Base-by-base conservation (phyloP, 2,113 vertebrate species). In the Perca flavescens region DNA sequence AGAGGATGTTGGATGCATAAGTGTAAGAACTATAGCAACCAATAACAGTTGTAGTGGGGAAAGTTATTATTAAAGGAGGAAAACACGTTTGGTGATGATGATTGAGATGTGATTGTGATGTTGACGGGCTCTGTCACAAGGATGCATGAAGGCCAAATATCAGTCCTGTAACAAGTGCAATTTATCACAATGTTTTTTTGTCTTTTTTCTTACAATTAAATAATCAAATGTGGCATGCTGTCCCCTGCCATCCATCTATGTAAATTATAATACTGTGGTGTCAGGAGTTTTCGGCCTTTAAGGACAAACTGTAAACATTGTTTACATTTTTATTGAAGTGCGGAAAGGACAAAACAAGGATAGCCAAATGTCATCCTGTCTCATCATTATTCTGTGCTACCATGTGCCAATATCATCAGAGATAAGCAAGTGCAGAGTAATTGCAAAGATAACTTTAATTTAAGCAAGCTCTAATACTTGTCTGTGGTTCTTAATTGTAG, bases 401-500 rank as follows among this genome's bases (percentile, higher is more conserved):
- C 66, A 63, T 87, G 82, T 89, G 87, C 84, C 86, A 87, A 92
- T 85, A 87, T 85, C 85, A 89, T 90, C 85, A 78, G 54, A 85
- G 88, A 94, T 93, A 93, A 95, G 89, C 84, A 88, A 88, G 86
- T 62, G 70, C 74, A 54, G 83, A 88, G 84, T 94, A 92, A 95
- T 94, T 94, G 85, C 87, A 88, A 90, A 92, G 90, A 94, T 94
- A 93, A 90, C 80, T 91, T 92, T 90, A 82, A 89, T 91, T 94
- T 90, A 89, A 86, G 84, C 66, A 74, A 86, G 82, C 86, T 87
- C 47, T 91, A 58, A 74, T 91, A 82, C 78, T 79, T 78, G 60
- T 87, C 88, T 85, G 78, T 70, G 75, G 64, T 63, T 82, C 76
- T 90, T 92, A 92, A 93, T 93, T 91, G 85, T 86, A 76, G 78